Evolutionary conservation across 2,113 vertebrate genomes (phyloP).

Genomic region (Equus przewalskii): DNA sequence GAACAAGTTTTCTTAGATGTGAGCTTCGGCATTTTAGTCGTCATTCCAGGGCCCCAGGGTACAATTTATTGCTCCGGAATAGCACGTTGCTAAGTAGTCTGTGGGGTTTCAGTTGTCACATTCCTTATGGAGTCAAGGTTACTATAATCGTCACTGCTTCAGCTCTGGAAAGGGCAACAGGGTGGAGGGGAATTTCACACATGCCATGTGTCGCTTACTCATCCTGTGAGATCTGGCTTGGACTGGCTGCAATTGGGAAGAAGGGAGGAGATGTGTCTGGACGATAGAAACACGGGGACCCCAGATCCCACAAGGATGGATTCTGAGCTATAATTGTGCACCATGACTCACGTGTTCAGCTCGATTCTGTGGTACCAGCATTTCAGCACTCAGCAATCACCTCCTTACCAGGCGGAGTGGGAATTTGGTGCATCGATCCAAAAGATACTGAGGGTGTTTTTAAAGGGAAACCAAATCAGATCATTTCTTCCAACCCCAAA

Average conservation of each 20-base stretch:
- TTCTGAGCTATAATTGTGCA: conserved; percentile 61
- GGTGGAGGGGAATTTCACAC: conserved; percentile 75
- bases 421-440: conserved; percentile 32
- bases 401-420: neutral
- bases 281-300: neutral
- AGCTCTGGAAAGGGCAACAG: conserved; percentile 41
- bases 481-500: neutral
- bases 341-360: conserved; percentile 9
- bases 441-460: conserved; percentile 68
- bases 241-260: neutral
- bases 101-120: conserved; percentile 65
- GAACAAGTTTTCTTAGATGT: neutral
- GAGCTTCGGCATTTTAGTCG: neutral
- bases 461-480: conserved; percentile 45
- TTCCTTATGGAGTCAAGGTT: conserved; percentile 73
- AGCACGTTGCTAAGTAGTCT: conserved; percentile 32
- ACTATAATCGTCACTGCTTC: conserved; percentile 55
- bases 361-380: neutral
- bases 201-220: conserved; percentile 62
- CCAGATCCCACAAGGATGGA: neutral
- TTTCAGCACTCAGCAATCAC: conserved; percentile 65
- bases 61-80: neutral
- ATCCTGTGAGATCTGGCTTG: conserved; percentile 5
- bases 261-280: neutral
- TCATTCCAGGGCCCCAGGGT: neutral